Base-by-base conservation (phyloP, 2,888 invertebrate genomes). In the Atethmia centrago region DNA sequence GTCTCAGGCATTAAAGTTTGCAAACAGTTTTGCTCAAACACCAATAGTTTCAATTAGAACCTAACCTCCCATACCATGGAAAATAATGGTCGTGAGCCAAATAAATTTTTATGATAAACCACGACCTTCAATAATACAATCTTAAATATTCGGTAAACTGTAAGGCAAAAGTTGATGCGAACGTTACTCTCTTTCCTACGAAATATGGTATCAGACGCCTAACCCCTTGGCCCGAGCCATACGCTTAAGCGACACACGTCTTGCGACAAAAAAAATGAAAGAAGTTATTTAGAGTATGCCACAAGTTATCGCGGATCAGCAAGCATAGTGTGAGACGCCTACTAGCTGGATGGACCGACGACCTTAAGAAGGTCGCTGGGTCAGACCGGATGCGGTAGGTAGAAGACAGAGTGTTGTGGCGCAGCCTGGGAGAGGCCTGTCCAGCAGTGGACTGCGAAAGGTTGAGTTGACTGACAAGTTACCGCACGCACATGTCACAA, bases 61-160 rank as follows among this genome's bases (percentile, higher is more conserved):
- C 9, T 63, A 77, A 56, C 19, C 47, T 31, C 3, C 1, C 0
- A 28, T 4, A 14, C 7, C 3, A 31, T 4, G n/a, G 3, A 36
- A 47, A 62, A 53, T 25, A 12, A 51, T 42, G 77, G 9, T 70
- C 16, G n/a, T 31, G 40, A 51, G 55, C 67, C 51, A 78, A 78
- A 69, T 42, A 77, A n/a, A 66, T 77, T 70, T 63, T 64, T 55
- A 71, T 67, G 82, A 55, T n/a, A 36, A 36, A 4, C 36, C 36
- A 49, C 42, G 71, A 58, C 56, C 68, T 82, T 80, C 64, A 63
- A 69, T 83, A 65, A 31, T 31, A 31, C n/a, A 77, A 58, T 51
- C 68, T 82, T 80, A 64, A 63, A 69, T 83, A 65, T 71, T 49
- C 42, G 16, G 36, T 64, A 56, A 70, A 61, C 55, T 40, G 36